phyloP scores from a whole-genome alignment of 2,113 vertebrate species.

The Ibidorhyncha struthersii region DNA sequence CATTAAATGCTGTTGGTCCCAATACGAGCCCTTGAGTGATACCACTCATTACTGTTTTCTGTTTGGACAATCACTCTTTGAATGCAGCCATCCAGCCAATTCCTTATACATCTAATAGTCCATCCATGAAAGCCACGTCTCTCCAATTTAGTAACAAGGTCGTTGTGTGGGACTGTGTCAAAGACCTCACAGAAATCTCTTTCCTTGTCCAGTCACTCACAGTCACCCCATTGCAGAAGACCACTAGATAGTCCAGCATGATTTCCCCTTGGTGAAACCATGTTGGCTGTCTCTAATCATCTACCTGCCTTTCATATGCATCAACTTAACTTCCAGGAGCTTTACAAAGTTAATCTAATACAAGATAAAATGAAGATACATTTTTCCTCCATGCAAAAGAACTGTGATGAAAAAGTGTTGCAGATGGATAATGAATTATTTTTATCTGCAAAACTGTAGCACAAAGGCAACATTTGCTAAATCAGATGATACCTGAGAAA shows the following conservation, averaged over 20 bases:
- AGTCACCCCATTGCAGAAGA: not conserved
- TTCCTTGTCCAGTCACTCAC: not conserved
- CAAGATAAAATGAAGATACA: not conserved
- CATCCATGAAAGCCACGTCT: not conserved
- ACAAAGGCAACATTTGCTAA: not conserved
- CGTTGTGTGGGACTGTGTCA: not conserved
- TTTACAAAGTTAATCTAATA: not conserved
- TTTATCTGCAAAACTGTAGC: not conserved
- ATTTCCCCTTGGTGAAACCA: not conserved
- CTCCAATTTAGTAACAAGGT: not conserved
- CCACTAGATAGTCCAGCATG: not conserved
- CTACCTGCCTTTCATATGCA: not conserved
- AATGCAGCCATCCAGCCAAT: too few relatives aligned
- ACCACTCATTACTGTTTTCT: not conserved
- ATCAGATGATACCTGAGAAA: not conserved
- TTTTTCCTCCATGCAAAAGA: not conserved
- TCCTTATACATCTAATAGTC: not conserved
- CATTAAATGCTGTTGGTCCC: not conserved
- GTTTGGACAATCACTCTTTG: not conserved
- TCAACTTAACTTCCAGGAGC: not conserved
- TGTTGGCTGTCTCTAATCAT: not conserved
- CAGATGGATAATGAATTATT: not conserved
- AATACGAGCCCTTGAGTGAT: not conserved
- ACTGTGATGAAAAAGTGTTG: not conserved
- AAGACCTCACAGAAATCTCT: not conserved